Conservation (phyloP, 2,797 vertebrate species). For the Tiaroga cobitis region DNA sequence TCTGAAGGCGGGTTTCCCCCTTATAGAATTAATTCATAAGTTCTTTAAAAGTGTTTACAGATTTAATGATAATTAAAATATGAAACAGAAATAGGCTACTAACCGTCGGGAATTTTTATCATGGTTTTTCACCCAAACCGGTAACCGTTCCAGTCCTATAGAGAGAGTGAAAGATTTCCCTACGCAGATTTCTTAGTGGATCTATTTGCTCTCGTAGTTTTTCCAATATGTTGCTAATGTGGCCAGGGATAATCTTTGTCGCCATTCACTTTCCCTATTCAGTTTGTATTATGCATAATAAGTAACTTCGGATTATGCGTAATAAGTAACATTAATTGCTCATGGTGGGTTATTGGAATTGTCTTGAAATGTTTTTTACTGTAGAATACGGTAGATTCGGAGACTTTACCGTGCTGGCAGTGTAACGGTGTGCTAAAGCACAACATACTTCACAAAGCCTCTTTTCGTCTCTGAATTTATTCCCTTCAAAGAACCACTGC, state of each 20-base stretch:
- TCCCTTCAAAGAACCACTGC: neutral
- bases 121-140: neutral
- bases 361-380: neutral
- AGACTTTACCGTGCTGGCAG: neutral
- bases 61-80: too few relatives aligned
- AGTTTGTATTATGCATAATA: neutral
- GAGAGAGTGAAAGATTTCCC: neutral
- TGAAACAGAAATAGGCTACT: too few relatives aligned
- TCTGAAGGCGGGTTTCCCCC: too few relatives aligned
- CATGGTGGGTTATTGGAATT: neutral
- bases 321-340: neutral
- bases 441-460: conserved; percentile 2
- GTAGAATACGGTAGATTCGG: neutral
- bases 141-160: neutral
- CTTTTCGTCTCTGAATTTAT: neutral
- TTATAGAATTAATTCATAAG: too few relatives aligned
- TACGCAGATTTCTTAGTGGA: neutral
- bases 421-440: neutral
- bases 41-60: too few relatives aligned
- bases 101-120: too few relatives aligned
- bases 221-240: neutral
- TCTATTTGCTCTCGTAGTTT: neutral
- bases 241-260: neutral
- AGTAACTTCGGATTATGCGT: neutral
- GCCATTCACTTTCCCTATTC: neutral